Percentiles rank a stretch among this genome's conserved stretches.
Evolutionary conservation across 2,113 vertebrate species (phyloP).

Genomic region (zebrafish (Danio rerio)): DNA sequence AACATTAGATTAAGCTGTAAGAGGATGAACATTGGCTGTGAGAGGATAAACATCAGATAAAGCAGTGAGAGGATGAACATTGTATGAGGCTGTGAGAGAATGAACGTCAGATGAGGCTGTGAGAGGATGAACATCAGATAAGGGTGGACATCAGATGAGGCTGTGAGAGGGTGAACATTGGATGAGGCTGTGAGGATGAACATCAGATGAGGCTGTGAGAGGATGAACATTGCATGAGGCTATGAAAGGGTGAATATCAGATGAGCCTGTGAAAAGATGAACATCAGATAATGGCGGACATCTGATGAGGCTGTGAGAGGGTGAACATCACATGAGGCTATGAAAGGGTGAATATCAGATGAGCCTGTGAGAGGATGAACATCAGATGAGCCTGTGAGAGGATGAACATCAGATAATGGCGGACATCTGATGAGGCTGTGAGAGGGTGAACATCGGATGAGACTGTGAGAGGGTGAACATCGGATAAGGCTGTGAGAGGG

Average conservation of each 20-base stretch:
- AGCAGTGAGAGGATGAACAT: no score
- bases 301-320: no score
- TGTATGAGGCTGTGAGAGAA: not conserved
- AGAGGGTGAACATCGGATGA: not conserved
- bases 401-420: not conserved
- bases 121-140: no score
- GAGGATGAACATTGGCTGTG: not conserved
- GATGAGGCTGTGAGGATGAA: not conserved
- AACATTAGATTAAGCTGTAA: no score
- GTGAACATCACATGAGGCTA: no score
- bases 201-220: conserved; percentile 1
- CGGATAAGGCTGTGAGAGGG: not conserved
- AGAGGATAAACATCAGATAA: no score
- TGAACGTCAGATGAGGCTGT: not conserved
- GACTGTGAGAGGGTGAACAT: not conserved
- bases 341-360: no score
- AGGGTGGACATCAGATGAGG: not conserved
- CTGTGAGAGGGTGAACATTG: not conserved
- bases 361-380: no score
- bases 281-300: no score
- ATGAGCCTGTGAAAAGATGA: no score
- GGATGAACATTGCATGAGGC: not conserved
- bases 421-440: not conserved
- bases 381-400: no score
- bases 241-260: not conserved